Base-by-base conservation (phyloP, 2,797 vertebrate species). In the Rhodeus uyekii region DNA sequence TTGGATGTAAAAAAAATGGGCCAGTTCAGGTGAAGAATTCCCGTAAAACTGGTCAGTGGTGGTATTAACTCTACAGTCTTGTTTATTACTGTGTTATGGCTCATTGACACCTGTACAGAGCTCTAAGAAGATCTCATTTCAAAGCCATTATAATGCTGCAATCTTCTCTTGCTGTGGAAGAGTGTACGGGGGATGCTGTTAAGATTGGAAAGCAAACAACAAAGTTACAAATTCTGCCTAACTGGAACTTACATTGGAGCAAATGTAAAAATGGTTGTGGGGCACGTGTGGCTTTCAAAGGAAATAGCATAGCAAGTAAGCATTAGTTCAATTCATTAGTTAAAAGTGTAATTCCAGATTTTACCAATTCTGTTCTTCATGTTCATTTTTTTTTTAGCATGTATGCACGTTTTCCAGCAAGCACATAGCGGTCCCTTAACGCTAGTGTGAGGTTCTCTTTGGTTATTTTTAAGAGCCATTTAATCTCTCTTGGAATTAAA, bases 41-140 rank as follows among this genome's bases (percentile, higher is more conserved):
- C 71, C 72, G 60, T 82, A 69, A 80, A 80, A 65, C 79, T 77
- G 77, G 79, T 71, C 76, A 63, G 65, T 71, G 55, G 65, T 75
- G 65, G 38, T 73, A 78, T 78, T 75, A 36, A 75, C 68, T 69
- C 69, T 34, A 76, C 50, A 77, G 73, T 63, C 71, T 68, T 84
- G 53, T 85, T 76, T 83, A 85, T 82, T 84, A 63, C 79, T 44
- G 50, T 69, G 77, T 53, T 61, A 76, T 83, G 81, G 74, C 84
- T 86, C 81, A 83, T 65, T 86, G 84, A 83, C 60, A 67, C 65
- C 29, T 68, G 64, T 72, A 58, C 77, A 78, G 24, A n/a, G 78
- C 73, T 83, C 72, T 72, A 32, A 80, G 76, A 73, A 82, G n/a
- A 84, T 34, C 50, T 78, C 68, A 83, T 83, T 87, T 73, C 76